Evolutionary conservation across 2,113 vertebrate species (phyloP).

Genomic region (Daphoenositta chrysoptera): DNA sequence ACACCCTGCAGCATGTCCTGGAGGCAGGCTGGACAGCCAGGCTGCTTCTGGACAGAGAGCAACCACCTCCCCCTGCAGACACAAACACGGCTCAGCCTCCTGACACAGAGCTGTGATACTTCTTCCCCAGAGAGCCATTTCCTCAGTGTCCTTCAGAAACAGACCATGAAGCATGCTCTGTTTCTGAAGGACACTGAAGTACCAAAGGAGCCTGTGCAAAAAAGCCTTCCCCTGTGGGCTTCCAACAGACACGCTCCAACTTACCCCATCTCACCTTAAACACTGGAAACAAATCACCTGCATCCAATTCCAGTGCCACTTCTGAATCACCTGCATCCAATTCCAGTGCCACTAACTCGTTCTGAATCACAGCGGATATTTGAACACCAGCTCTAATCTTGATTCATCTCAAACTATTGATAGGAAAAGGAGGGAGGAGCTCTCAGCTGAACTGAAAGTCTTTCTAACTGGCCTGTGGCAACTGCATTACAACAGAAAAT

Average conservation of each 20-base stretch:
- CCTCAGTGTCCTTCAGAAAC: no score
- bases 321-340: neutral
- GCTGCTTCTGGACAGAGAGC: neutral
- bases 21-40: neutral
- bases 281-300: neutral
- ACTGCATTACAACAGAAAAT: neutral
- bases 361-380: neutral
- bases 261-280: neutral
- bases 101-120: neutral
- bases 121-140: neutral
- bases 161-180: no score
- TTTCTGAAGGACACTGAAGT: neutral
- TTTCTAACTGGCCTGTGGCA: neutral
- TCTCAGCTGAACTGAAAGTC: neutral
- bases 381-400: neutral
- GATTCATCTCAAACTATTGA: neutral
- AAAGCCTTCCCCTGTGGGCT: neutral
- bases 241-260: neutral
- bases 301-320: neutral
- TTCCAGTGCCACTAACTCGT: neutral
- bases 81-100: neutral
- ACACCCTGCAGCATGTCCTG: rapidly evolving
- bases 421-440: neutral
- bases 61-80: rapidly evolving
- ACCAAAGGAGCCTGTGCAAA: neutral